A percentile compares a stretch with the other conserved stretches of the same genome.
phyloP scores from a whole-genome alignment of 2,797 vertebrate species.

The Halcyon smyrnensis region DNA sequence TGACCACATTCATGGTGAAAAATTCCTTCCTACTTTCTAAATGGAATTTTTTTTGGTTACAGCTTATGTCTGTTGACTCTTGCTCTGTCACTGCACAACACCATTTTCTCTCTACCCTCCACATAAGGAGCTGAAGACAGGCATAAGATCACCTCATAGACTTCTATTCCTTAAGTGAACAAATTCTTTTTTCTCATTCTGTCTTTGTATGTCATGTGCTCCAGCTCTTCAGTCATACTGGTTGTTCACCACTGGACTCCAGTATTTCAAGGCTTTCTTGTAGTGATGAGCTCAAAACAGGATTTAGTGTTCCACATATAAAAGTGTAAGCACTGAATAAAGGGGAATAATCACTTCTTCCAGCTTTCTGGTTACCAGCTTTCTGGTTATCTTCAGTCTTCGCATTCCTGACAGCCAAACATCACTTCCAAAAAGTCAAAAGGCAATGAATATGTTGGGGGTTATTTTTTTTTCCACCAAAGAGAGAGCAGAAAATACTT shows the following conservation, averaged over 20 bases:
- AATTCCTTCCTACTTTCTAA: background rate
- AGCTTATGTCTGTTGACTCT: background rate
- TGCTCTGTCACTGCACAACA: background rate
- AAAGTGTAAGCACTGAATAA: background rate
- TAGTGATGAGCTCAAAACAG: background rate
- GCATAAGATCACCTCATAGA: background rate
- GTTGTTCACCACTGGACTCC: background rate
- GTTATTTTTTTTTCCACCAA: background rate
- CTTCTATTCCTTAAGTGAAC: background rate
- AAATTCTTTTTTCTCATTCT: background rate
- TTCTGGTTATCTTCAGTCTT: background rate
- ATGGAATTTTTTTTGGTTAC: background rate
- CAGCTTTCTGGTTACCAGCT: background rate
- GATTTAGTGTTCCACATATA: background rate
- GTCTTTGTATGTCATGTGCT: background rate
- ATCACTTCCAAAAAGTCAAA: background rate
- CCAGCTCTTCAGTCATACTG: background rate
- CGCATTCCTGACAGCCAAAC: background rate
- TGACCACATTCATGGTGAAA: background rate
- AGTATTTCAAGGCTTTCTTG: background rate
- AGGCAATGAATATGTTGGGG: background rate
- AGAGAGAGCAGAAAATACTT: background rate
- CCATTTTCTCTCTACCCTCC: background rate
- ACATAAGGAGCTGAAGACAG: background rate
- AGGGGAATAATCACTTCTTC: background rate